phyloP scores from a whole-genome alignment of 2,888 invertebrate species.

The Macaria notata region DNA sequence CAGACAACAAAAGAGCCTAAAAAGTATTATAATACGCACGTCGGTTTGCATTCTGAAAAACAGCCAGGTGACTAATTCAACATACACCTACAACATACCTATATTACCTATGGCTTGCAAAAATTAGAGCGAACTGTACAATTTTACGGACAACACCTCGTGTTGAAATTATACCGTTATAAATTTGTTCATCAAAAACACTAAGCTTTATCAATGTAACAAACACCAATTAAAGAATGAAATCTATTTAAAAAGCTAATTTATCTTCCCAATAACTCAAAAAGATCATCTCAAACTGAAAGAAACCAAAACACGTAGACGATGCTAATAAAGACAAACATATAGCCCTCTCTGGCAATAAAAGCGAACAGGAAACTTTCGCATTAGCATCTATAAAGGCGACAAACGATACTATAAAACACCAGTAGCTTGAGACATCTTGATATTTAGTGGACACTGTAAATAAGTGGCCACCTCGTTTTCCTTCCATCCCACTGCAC shows the following conservation, averaged over 20 bases:
- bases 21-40: conserved; percentile 3
- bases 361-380: conserved; percentile 27
- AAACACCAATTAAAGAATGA: too few relatives aligned
- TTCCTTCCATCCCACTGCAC: conserved; percentile 18
- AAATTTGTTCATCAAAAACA: not conserved
- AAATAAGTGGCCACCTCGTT: conserved; percentile 16
- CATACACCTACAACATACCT: too few relatives aligned
- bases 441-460: conserved; percentile 6
- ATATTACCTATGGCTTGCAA: too few relatives aligned
- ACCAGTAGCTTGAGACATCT: conserved; percentile 9
- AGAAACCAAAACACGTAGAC: conserved; percentile 14
- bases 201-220: too few relatives aligned
- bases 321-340: conserved; percentile 21
- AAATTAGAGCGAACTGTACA: too few relatives aligned
- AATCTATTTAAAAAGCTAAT: too few relatives aligned
- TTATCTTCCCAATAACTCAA: not conserved
- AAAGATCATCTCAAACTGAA: not conserved
- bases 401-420: conserved; percentile 49
- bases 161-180: not conserved
- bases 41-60: not conserved
- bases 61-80: too few relatives aligned
- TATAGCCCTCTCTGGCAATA: conserved; percentile 20
- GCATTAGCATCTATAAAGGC: conserved; percentile 44
- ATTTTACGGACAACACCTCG: not conserved
- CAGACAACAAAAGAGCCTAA: conserved; percentile 1